Evolutionary conservation across 92 coral and sea anemone genomes (phyloP).

Genomic region (Epizoanthus scotinus): DNA sequence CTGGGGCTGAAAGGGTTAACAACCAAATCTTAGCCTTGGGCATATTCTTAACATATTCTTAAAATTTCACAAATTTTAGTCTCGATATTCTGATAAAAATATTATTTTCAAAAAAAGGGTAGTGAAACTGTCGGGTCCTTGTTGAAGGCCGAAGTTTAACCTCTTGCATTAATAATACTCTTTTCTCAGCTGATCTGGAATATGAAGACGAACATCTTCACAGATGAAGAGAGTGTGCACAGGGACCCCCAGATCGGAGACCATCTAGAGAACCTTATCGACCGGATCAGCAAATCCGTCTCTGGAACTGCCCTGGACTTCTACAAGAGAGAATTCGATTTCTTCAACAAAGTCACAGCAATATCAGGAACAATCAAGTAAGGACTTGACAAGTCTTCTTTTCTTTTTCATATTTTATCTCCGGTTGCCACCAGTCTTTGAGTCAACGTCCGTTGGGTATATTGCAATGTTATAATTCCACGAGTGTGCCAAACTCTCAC

Average conservation of each 20-base stretch:
- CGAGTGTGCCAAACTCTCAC: no score
- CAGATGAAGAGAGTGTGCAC: constrained; percentile 91
- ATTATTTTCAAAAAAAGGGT: no score
- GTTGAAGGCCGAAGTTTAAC: no score
- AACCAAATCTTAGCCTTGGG: no score
- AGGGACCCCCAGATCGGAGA: constrained; percentile 85
- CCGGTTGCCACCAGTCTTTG: no score
- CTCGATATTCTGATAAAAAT: no score
- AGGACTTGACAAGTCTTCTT: neutral
- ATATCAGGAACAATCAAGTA: constrained; percentile 96
- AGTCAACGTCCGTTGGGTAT: no score
- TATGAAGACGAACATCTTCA: constrained; percentile 95
- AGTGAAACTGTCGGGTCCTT: no score
- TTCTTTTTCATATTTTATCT: neutral
- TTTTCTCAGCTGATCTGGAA: constrained; percentile 88
- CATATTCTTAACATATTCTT: no score
- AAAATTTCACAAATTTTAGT: no score
- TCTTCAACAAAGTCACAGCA: constrained; percentile 94
- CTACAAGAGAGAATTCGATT: constrained; percentile 91
- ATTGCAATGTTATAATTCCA: no score
- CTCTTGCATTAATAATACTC: neutral
- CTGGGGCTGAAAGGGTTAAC: no score
- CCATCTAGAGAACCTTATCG: constrained; percentile 80
- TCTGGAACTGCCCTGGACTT: constrained; percentile 94
- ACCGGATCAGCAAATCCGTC: constrained; percentile 73